phyloP scores from a whole-genome alignment of 2,888 invertebrate species.

The Lysandra bellargus region DNA sequence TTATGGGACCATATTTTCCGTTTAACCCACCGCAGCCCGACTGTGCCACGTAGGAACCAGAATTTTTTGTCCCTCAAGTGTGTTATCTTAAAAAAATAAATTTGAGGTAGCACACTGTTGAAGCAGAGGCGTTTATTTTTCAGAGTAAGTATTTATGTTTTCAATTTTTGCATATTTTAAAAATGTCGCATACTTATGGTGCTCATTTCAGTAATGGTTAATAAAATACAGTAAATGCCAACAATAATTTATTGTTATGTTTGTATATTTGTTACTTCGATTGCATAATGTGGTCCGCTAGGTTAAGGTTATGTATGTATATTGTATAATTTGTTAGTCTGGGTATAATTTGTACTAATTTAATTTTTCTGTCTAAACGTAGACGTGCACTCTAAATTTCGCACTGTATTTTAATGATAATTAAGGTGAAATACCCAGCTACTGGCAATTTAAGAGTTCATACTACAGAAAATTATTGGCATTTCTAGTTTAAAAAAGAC shows the following conservation, averaged over 20 bases:
- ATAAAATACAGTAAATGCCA: background rate
- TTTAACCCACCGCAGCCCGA: conserved; percentile 25
- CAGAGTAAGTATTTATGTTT: background rate
- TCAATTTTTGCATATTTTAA: background rate
- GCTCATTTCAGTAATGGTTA: background rate
- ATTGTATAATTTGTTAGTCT: background rate
- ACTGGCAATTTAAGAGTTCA: background rate
- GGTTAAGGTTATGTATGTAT: background rate
- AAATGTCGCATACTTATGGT: background rate
- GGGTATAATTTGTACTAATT: background rate
- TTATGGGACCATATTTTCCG: conserved; percentile 32
- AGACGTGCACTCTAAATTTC: background rate
- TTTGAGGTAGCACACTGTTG: background rate
- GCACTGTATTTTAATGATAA: background rate
- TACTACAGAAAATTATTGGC: no score
- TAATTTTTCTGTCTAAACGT: background rate
- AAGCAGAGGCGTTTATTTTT: background rate
- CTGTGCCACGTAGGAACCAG: background rate
- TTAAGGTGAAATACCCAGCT: background rate
- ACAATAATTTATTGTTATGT: conserved; percentile 5
- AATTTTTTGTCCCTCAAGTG: background rate
- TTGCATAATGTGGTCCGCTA: conserved; percentile 18
- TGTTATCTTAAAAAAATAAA: background rate
- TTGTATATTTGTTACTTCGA: conserved; percentile 13
- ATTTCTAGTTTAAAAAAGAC: no score